phyloP scores from a whole-genome alignment of 2,888 invertebrate species.

The Griposia aprilina region DNA sequence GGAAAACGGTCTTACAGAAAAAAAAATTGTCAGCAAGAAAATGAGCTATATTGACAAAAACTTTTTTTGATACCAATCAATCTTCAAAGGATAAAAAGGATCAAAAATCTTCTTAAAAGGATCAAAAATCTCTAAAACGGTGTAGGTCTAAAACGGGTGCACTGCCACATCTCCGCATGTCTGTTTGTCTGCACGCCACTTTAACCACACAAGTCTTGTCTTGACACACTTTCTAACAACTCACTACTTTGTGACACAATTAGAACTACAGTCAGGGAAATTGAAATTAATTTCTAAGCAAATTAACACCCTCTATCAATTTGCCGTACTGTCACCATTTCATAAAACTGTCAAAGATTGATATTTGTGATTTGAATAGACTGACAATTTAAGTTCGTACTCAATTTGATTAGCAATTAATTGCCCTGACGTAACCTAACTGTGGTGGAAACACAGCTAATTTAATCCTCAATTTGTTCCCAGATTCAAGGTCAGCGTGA shows the following conservation, averaged over 20 bases:
- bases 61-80: no score
- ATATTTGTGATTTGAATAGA: background rate
- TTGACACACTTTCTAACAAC: background rate
- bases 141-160: background rate
- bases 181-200: background rate
- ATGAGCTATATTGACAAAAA: no score
- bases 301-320: background rate
- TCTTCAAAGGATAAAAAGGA: no score
- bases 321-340: no score
- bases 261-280: background rate
- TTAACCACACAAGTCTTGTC: background rate
- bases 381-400: background rate
- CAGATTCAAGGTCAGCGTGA: slow-evolving; percentile 85
- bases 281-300: background rate
- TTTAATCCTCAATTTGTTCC: slow-evolving; percentile 30
- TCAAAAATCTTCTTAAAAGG: no score
- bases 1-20: background rate
- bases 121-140: background rate
- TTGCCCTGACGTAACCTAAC: background rate
- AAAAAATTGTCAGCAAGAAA: background rate
- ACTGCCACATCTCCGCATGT: slow-evolving; percentile 9
- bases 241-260: slow-evolving; percentile 12
- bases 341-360: background rate
- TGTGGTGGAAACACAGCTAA: background rate
- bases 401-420: background rate